These are phyloP conservation scores for Paracentrotus lividus DNA, from an alignment of 53 echinoderm and acorn worm species.

Conservation along the genomic window DNA sequence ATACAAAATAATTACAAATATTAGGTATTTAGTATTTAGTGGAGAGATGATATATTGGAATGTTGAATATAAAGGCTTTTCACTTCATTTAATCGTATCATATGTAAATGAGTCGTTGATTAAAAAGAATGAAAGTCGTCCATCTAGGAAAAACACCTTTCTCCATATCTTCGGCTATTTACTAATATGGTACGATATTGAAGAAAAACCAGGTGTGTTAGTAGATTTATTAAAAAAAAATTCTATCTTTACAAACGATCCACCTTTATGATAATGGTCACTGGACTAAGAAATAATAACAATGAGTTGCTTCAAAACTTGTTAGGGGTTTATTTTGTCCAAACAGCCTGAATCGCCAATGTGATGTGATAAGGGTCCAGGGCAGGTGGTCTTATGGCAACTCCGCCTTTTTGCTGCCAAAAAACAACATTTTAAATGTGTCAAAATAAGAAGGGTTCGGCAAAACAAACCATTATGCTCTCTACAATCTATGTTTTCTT, in stretches of 20 bases:
- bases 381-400: conserved; percentile 41
- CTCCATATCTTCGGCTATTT: too few relatives aligned
- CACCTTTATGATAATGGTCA: background rate
- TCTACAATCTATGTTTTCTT: conserved; percentile 56
- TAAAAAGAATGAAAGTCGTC: too few relatives aligned
- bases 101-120: too few relatives aligned
- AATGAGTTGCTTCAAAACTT: conserved; percentile 23
- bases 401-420: conserved; percentile 15
- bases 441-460: conserved; percentile 60
- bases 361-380: conserved; percentile 40
- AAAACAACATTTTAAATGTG: conserved; percentile 61
- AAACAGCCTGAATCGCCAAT: conserved; percentile 39
- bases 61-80: too few relatives aligned
- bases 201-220: background rate
- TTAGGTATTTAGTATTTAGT: too few relatives aligned
- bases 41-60: too few relatives aligned
- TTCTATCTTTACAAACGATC: conserved; percentile 20
- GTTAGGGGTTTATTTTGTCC: background rate
- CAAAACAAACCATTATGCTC: conserved; percentile 58
- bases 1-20: too few relatives aligned
- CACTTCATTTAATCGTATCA: too few relatives aligned
- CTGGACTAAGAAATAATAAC: conserved; percentile 37
- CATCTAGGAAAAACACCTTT: too few relatives aligned
- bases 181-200: too few relatives aligned
- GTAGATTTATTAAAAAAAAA: background rate